Evolutionary conservation across 1,140 invertebrate species (phyloP).

Genomic region (Phortica variegata): DNA sequence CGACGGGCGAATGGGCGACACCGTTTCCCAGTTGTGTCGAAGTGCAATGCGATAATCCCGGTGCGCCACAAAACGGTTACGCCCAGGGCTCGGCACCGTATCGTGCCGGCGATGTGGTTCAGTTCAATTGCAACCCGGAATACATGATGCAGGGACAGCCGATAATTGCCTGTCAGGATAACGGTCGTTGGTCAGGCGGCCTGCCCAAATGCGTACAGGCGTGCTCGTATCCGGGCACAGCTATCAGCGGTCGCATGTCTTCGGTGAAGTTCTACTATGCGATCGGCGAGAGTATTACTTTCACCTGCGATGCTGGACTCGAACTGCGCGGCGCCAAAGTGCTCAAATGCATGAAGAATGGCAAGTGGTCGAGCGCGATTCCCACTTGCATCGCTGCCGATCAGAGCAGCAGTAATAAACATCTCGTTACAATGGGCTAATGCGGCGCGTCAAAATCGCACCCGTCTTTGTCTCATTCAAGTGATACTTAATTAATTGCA

Average conservation of each 20-base stretch:
- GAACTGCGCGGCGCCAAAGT: constrained; percentile 72
- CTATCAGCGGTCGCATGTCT: constrained; percentile 80
- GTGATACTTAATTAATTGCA: too few relatives aligned
- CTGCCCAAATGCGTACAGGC: constrained; percentile 82
- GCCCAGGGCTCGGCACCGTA: constrained; percentile 72
- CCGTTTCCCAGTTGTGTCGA: constrained; percentile 76
- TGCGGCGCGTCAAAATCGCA: too few relatives aligned
- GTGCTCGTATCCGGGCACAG: constrained; percentile 81
- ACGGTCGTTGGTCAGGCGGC: constrained; percentile 80
- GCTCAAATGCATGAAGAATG: constrained; percentile 74
- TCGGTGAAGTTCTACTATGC: constrained; percentile 84
- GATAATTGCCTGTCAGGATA: constrained; percentile 84
- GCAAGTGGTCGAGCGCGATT: constrained; percentile 82
- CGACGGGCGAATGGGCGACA: constrained; percentile 77
- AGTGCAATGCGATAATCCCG: constrained; percentile 73
- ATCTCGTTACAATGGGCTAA: constrained; percentile 36
- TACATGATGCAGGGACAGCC: constrained; percentile 85
- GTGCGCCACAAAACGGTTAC: constrained; percentile 73
- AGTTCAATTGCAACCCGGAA: constrained; percentile 83
- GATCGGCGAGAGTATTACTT: constrained; percentile 81
- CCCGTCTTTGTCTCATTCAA: too few relatives aligned
- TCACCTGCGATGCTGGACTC: constrained; percentile 78
- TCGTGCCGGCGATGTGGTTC: constrained; percentile 78
- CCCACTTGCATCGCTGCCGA: constrained; percentile 63
- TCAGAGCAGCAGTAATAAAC: constrained; percentile 21